Evolutionary conservation across 37 sponge, comb jelly and placozoan genomes (phyloP).

Genomic region (Hormiphora californensis): DNA sequence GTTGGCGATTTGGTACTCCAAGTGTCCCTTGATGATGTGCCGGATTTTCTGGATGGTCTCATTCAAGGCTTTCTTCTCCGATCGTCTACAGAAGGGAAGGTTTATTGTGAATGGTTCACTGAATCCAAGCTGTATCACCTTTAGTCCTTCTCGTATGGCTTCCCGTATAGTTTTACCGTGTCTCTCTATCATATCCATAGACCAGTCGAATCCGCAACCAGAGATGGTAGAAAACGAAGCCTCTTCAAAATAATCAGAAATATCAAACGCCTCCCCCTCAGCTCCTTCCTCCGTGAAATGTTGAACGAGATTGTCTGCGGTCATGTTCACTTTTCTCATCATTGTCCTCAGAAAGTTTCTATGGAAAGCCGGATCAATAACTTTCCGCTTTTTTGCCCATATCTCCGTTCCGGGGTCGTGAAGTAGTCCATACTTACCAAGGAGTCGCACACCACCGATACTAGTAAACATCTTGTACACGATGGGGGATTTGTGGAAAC

Average conservation of each 20-base stretch:
- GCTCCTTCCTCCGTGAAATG: neutral
- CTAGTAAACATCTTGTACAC: neutral
- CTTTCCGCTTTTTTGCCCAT: neutral
- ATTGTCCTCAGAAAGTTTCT: neutral
- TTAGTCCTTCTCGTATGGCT: neutral
- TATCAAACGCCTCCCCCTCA: conserved; percentile 20
- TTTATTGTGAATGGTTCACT: neutral
- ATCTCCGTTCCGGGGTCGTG: neutral
- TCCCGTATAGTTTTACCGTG: neutral
- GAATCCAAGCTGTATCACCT: neutral
- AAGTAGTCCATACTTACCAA: conserved; percentile 41
- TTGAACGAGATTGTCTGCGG: neutral
- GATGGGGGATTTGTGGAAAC: too few relatives aligned
- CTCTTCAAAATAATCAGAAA: neutral
- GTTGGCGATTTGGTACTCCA: neutral
- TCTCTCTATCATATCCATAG: neutral
- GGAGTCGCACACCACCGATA: neutral
- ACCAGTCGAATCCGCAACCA: neutral
- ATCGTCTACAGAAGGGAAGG: neutral
- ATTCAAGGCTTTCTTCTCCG: neutral
- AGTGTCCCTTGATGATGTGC: neutral
- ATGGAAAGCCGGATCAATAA: conserved; percentile 23
- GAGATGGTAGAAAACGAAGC: neutral
- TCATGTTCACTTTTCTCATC: conserved; percentile 2
- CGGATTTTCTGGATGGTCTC: neutral